These are phyloP conservation scores for Cettia cetti DNA, from an alignment of 2,113 vertebrate genomes.

Conservation along the genomic window DNA sequence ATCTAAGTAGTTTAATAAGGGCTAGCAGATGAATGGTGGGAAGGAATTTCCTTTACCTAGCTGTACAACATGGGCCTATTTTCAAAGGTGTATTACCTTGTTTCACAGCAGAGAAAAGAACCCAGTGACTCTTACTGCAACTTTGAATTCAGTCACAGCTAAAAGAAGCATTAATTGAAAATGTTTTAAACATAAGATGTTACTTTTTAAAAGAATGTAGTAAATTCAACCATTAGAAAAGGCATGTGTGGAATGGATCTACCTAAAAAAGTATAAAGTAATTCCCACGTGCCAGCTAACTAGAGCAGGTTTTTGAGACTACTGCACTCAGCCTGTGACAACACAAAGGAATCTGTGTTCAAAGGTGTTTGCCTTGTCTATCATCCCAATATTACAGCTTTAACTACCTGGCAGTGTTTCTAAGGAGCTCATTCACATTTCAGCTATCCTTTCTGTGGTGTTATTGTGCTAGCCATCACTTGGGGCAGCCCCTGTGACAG, in stretches of 20 bases:
- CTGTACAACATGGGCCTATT: background rate
- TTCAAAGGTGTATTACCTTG: background rate
- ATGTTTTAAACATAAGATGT: background rate
- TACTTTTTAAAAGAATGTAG: background rate
- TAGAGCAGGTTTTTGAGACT: background rate
- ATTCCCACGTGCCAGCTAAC: background rate
- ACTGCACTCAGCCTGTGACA: rapidly evolving
- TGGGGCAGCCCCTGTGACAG: background rate
- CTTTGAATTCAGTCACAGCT: background rate
- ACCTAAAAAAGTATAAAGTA: background rate
- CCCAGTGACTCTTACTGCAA: background rate
- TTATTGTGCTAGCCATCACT: background rate
- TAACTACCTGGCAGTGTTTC: background rate
- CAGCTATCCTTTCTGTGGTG: background rate
- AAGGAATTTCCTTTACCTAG: background rate
- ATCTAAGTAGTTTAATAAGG: background rate
- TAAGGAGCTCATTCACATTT: background rate
- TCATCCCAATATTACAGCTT: background rate
- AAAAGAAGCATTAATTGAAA: background rate
- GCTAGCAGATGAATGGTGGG: background rate
- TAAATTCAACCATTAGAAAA: background rate
- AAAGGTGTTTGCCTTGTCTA: background rate
- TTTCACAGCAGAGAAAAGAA: background rate
- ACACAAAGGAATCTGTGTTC: background rate
- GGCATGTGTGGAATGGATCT: background rate